Percentiles rank a stretch among this genome's conserved stretches.
These are phyloP conservation scores for Nemotelus pantherinus DNA, from an alignment of 2,888 invertebrate genomes.

Conservation along the genomic window DNA sequence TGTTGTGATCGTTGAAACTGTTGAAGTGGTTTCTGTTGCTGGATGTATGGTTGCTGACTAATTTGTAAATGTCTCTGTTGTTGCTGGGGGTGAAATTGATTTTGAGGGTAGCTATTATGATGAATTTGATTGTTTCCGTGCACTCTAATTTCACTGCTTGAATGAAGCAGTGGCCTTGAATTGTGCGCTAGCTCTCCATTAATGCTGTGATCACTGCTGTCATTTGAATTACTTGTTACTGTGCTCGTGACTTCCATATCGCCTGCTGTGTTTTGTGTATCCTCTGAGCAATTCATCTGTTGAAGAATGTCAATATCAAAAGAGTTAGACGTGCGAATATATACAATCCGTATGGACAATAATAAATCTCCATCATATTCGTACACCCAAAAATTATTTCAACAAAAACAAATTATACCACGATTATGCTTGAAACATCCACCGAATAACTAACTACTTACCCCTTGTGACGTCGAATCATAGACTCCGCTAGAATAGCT, in stretches of 20 bases:
- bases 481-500: background rate
- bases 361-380: background rate
- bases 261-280: slow-evolving; percentile 60
- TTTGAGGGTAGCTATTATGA: background rate
- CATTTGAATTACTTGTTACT: slow-evolving; percentile 57
- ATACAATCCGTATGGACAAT: background rate
- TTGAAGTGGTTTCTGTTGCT: background rate
- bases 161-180: background rate
- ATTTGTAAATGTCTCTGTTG: no score
- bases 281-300: slow-evolving; percentile 9
- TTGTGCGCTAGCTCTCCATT: slow-evolving; percentile 24
- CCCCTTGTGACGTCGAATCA: background rate
- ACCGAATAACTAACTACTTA: background rate
- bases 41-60: no score
- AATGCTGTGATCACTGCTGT: slow-evolving; percentile 47
- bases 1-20: background rate
- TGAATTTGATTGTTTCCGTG: background rate
- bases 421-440: no score
- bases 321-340: background rate
- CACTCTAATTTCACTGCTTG: background rate
- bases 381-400: background rate
- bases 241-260: slow-evolving; percentile 72
- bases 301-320: no score
- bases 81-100: background rate
- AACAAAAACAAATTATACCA: background rate